Conservation (phyloP, 2,888 invertebrate genomes). For the Carcina quercana region DNA sequence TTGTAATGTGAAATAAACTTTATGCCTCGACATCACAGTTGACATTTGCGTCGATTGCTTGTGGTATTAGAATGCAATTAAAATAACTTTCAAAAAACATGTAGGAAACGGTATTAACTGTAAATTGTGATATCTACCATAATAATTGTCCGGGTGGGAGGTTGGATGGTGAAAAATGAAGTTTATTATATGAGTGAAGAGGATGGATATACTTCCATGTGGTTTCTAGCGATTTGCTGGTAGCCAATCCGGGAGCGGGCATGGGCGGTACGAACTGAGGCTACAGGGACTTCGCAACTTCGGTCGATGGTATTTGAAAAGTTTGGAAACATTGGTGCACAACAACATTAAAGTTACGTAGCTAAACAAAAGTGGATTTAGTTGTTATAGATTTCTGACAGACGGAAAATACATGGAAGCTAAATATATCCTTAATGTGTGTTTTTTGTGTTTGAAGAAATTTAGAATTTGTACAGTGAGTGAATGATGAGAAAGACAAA, state of each 20-base stretch:
- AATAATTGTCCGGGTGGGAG: conserved; percentile 45
- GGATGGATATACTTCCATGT: conserved; percentile 37
- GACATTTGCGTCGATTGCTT: conserved; percentile 18
- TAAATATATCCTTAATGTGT: too few species aligned
- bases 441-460: too few species aligned
- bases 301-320: too few species aligned
- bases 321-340: too few species aligned
- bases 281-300: conserved; percentile 3
- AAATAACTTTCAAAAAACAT: conserved; percentile 43
- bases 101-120: conserved; percentile 63
- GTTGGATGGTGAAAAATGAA: conserved; percentile 9
- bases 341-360: too few species aligned
- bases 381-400: too few species aligned
- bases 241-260: conserved; percentile 57
- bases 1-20: conserved; percentile 15
- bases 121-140: conserved; percentile 56
- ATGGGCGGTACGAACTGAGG: conserved; percentile 40
- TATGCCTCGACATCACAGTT: not conserved
- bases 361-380: too few species aligned
- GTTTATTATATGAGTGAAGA: conserved; percentile 27
- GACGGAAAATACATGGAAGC: too few species aligned
- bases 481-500: too few species aligned
- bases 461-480: too few species aligned
- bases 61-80: conserved; percentile 41
- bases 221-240: conserved; percentile 38